Conservation (phyloP, 1,140 invertebrate species). For the Bicyclus anynana region DNA sequence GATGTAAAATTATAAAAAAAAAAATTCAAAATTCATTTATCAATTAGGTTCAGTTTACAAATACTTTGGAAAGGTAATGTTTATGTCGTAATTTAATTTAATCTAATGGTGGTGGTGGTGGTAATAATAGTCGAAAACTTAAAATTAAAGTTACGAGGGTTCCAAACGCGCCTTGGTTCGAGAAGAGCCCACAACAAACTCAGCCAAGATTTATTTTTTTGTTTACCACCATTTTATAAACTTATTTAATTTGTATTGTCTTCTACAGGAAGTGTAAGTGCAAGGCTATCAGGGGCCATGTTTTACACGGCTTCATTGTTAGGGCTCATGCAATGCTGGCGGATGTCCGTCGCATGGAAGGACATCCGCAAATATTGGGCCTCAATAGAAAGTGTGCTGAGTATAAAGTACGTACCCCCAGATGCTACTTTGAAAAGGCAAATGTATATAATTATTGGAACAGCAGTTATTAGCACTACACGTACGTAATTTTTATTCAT, state of each 20-base stretch:
- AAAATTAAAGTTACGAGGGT: no score
- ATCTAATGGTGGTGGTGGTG: no score
- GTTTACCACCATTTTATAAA: no score
- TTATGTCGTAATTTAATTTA: no score
- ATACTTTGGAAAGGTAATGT: no score
- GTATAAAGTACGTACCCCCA: conserved; percentile 29
- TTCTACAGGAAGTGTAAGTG: conserved; percentile 43
- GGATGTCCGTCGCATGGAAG: conserved; percentile 35
- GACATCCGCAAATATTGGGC: conserved; percentile 36
- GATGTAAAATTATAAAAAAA: no score
- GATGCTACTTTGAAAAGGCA: conserved; percentile 31
- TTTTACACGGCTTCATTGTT: conserved; percentile 43
- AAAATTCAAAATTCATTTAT: no score
- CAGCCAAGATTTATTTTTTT: no score
- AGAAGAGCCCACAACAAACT: no score
- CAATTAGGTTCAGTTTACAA: no score
- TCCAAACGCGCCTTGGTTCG: no score
- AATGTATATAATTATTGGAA: conserved; percentile 27
- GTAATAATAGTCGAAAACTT: no score
- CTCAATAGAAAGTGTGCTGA: conserved; percentile 31
- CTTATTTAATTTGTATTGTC: background rate
- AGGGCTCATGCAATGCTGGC: conserved; percentile 38
- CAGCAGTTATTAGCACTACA: conserved; percentile 28
- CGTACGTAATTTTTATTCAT: conserved; percentile 29
- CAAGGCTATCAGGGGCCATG: conserved; percentile 45